A percentile compares a stretch with the other conserved stretches of the same genome.
These are phyloP conservation scores for Cynodonichthys magdalenae DNA, from an alignment of 2,797 vertebrate species.

Conservation along the genomic window DNA sequence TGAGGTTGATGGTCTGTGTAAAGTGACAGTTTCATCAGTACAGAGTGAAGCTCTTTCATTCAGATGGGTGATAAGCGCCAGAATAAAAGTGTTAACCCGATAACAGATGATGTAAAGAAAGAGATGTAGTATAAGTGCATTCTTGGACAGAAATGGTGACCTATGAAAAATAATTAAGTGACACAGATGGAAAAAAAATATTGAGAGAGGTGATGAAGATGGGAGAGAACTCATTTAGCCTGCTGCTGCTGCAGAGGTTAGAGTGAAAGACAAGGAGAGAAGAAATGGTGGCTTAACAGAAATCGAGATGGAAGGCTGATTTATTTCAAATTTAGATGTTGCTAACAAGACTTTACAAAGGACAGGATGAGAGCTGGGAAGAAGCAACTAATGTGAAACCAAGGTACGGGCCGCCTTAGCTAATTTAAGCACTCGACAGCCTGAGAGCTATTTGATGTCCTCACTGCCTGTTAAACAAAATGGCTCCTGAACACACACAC, in stretches of 20 bases:
- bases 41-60: conserved; percentile 9
- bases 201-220: conserved; percentile 37
- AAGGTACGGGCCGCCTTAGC: conserved; percentile 20
- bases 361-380: conserved; percentile 14
- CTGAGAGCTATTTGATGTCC: conserved; percentile 33
- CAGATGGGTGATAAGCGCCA: not conserved
- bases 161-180: conserved; percentile 27
- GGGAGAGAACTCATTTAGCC: conserved; percentile 45
- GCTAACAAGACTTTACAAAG: conserved; percentile 35
- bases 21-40: conserved; percentile 33
- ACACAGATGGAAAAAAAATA: conserved; percentile 4
- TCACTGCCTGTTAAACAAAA: conserved; percentile 18
- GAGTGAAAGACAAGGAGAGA: conserved; percentile 7
- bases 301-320: conserved; percentile 44
- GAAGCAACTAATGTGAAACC: conserved; percentile 40
- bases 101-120: conserved; percentile 13
- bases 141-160: conserved; percentile 6
- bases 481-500: not conserved
- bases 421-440: conserved; percentile 39
- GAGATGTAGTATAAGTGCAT: conserved; percentile 23
- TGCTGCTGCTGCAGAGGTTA: conserved; percentile 22
- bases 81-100: conserved; percentile 12
- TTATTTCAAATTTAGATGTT: conserved; percentile 41
- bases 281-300: conserved; percentile 34
- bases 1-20: conserved; percentile 53